Percentiles rank a stretch among this genome's conserved stretches.
phyloP scores from a whole-genome alignment of 2,797 vertebrate genomes.

The Lepus oiostolus region DNA sequence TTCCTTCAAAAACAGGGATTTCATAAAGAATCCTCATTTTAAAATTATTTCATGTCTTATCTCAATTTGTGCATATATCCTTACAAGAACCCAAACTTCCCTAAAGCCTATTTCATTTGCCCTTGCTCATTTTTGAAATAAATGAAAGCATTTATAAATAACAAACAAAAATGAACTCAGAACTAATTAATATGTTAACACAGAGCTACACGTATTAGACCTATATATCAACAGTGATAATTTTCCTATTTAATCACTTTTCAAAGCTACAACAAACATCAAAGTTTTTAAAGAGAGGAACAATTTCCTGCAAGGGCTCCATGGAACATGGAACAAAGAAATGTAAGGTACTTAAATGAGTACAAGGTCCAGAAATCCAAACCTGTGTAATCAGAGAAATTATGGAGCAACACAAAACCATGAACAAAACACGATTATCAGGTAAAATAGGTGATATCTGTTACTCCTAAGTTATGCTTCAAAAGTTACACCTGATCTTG shows the following conservation, averaged over 20 bases:
- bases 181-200: background rate
- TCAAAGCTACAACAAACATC: background rate
- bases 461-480: background rate
- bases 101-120: background rate
- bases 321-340: background rate
- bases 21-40: background rate
- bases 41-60: conserved; percentile 16
- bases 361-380: background rate
- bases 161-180: background rate
- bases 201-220: background rate
- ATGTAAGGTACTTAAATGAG: background rate
- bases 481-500: background rate
- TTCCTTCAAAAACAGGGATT: background rate
- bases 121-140: conserved; percentile 43
- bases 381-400: background rate
- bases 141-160: background rate
- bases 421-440: background rate
- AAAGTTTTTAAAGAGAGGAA: background rate
- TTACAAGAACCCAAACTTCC: background rate
- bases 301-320: background rate
- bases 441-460: background rate
- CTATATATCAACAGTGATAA: background rate
- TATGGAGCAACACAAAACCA: background rate
- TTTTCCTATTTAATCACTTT: background rate
- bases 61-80: background rate